A percentile compares a stretch with the other conserved stretches of the same genome.
phyloP scores from a whole-genome alignment of 1,140 invertebrate species.

The Bombus huntii region DNA sequence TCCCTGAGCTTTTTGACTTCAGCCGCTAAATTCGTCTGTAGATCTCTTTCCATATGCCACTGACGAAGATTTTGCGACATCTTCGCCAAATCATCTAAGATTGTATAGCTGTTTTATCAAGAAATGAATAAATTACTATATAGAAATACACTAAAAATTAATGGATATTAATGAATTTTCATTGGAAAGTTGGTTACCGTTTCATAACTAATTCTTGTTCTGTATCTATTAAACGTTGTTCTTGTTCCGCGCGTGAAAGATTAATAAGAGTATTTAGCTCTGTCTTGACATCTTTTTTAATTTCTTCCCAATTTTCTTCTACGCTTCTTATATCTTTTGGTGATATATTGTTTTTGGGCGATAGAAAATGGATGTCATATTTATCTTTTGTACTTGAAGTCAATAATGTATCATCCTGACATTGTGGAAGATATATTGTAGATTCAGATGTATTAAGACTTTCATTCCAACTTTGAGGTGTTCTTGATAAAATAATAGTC shows the following conservation, averaged over 20 bases:
- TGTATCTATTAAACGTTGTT: slow-evolving; percentile 63
- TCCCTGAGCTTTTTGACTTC: slow-evolving; percentile 75
- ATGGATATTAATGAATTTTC: neutral
- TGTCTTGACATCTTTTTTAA: slow-evolving; percentile 63
- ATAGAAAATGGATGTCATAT: slow-evolving; percentile 3
- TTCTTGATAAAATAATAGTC: slow-evolving; percentile 43
- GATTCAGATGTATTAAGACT: slow-evolving; percentile 23
- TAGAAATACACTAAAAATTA: neutral
- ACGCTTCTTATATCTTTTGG: slow-evolving; percentile 18
- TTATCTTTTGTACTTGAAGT: neutral
- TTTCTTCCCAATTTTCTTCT: slow-evolving; percentile 60
- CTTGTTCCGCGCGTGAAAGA: slow-evolving; percentile 64
- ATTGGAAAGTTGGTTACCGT: slow-evolving; percentile 65
- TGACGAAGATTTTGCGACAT: slow-evolving; percentile 75
- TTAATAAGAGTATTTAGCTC: slow-evolving; percentile 62
- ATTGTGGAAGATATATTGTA: slow-evolving; percentile 23
- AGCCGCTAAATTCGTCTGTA: slow-evolving; percentile 65
- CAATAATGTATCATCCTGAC: neutral
- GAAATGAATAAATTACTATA: slow-evolving; percentile 20
- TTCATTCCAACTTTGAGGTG: neutral
- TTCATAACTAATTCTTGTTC: slow-evolving; percentile 74
- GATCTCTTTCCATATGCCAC: slow-evolving; percentile 76
- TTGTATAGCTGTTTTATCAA: slow-evolving; percentile 68
- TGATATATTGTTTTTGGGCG: neutral
- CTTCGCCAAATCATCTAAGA: slow-evolving; percentile 75